These are phyloP conservation scores for Laticauda laticaudata DNA, from an alignment of 2,113 vertebrate species.

Conservation along the genomic window DNA sequence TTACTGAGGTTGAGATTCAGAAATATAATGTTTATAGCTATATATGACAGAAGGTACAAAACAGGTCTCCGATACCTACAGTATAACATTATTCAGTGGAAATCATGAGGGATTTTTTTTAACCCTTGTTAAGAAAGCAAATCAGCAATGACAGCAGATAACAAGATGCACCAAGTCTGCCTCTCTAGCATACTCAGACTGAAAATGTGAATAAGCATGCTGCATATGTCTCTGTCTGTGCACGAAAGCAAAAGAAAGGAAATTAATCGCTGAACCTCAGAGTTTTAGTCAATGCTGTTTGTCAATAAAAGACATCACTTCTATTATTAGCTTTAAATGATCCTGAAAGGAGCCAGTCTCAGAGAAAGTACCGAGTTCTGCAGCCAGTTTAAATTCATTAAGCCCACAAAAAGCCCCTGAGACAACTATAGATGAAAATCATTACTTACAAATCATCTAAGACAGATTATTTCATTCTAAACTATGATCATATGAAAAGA, in stretches of 20 bases:
- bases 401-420: background rate
- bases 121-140: conserved; percentile 32
- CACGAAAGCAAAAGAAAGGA: conserved; percentile 22
- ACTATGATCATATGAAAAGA: background rate
- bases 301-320: conserved; percentile 25
- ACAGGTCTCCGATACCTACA: background rate
- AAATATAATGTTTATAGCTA: background rate
- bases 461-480: conserved; percentile 4
- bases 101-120: background rate
- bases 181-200: background rate
- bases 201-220: conserved; percentile 25
- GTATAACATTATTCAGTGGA: conserved; percentile 16
- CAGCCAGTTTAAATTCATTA: conserved; percentile 28
- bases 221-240: accelerated
- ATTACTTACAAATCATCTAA: background rate
- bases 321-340: conserved; percentile 25
- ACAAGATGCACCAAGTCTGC: background rate
- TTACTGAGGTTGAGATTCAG: background rate
- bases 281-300: conserved; percentile 21
- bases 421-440: background rate
- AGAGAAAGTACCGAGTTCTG: background rate
- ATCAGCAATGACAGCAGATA: background rate
- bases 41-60: background rate
- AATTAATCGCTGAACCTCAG: conserved; percentile 26
- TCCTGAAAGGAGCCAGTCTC: conserved; percentile 1